Base-by-base conservation (phyloP, 2,113 vertebrate species). In the Rana temporaria region DNA sequence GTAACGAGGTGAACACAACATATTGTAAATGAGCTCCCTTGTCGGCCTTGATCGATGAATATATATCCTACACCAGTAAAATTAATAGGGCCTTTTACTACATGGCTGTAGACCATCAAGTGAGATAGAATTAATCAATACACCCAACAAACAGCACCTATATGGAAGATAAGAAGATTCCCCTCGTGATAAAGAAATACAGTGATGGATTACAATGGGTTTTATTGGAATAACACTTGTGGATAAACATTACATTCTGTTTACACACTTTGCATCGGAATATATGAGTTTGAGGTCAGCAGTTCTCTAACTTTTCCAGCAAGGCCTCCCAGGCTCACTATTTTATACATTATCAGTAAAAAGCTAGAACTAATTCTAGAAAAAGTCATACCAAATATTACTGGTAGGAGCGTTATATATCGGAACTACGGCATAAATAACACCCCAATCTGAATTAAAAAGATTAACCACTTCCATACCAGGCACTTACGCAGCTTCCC, bases 21-120 rank as follows among this genome's bases (percentile, higher is more conserved):
- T 4, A 64, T 55, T 48, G 64, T 81, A 53, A 74, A 74, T 74
- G 64, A 74, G 60, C 26, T 16, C 6, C 52, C 70, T 22, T 82
- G 70, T 66, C 79, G 66, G 69, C 60, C 48, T 3, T 82, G 79
- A 66, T 57, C n/a, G 65, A 74, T 82, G 79, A 57, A 74, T 38
- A 57, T 30, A 66, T 66, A 57, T 82, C 30, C 69, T 64, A 64
- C 12, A 53, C 79, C 64, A 53, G 67, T 17, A 26, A 55, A 63
- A 74, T 82, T n/a, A 72, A 72, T 63, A 71, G 52, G 26, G 38
- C 67, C 38, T 68, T 81, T 81, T 64, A 81, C 57, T 34, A 48
- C 9, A 30, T 14, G 79, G 62, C 4, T 18, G 69, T 52, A 55
- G 56, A 30, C 19, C 20, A 66, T 69, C 53, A 79, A 17, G 26